Percentiles rank a stretch among this genome's conserved stretches.
Evolutionary conservation across 2,888 invertebrate genomes (phyloP).

Genomic region (Electrophaes corylata): DNA sequence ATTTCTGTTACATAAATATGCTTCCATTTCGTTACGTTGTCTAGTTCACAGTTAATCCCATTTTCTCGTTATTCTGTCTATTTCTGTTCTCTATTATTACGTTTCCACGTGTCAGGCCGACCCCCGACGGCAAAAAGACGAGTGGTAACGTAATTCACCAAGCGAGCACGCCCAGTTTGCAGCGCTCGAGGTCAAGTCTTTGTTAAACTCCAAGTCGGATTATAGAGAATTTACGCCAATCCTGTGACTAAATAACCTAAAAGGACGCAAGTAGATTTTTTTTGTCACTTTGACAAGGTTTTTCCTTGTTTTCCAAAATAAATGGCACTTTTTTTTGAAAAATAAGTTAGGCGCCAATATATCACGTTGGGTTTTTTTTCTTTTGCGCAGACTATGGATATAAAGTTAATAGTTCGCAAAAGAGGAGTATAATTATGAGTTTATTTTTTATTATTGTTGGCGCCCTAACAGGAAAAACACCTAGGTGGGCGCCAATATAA

Average conservation of each 20-base stretch:
- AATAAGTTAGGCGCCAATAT: conserved; percentile 17
- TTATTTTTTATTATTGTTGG: neutral
- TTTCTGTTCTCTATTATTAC: conserved; percentile 9
- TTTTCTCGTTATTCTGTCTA: conserved; percentile 4
- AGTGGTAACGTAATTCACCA: conserved; percentile 23
- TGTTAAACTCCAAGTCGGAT: conserved; percentile 5
- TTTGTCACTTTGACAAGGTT: neutral
- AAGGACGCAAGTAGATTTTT: neutral
- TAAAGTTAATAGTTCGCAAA: neutral
- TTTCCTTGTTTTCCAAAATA: neutral
- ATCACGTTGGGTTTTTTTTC: no score
- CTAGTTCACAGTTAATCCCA: conserved; percentile 4
- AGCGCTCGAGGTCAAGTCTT: conserved; percentile 16
- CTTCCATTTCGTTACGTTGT: neutral
- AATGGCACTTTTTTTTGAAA: neutral
- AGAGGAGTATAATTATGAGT: neutral
- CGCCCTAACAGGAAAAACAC: neutral
- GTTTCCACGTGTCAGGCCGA: conserved; percentile 13
- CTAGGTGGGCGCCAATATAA: conserved; percentile 14
- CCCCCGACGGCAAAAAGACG: conserved; percentile 13
- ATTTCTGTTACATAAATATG: neutral
- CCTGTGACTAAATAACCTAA: neutral
- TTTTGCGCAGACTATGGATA: neutral
- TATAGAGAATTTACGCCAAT: conserved; percentile 8
- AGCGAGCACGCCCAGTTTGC: conserved; percentile 12